A percentile compares a stretch with the other conserved stretches of the same genome.
Conservation (phyloP, 2,113 vertebrate genomes). For the Rostratula benghalensis region DNA sequence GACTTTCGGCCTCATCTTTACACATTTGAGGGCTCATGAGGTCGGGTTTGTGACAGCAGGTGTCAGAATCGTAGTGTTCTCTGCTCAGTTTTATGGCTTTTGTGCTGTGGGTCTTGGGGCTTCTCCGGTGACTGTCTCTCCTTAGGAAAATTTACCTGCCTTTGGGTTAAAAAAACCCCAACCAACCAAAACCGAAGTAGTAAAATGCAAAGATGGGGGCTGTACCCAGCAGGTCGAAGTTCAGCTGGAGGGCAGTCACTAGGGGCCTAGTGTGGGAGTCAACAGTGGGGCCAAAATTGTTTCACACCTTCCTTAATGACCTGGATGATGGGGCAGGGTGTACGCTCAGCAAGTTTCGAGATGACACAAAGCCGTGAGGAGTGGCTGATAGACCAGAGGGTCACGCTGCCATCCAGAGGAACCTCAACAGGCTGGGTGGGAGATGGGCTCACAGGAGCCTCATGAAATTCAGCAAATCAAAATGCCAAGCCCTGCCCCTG, state of each 20-base stretch:
- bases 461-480: background rate
- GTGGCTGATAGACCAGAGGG: background rate
- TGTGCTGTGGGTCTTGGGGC: background rate
- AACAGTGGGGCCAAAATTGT: too few species aligned
- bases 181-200: rapidly evolving
- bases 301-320: background rate
- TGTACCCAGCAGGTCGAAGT: background rate
- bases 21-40: background rate
- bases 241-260: background rate
- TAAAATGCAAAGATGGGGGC: background rate
- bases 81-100: background rate
- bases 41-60: background rate
- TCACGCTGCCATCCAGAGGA: background rate
- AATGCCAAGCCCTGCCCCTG: background rate
- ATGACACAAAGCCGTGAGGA: background rate
- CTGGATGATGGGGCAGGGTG: background rate
- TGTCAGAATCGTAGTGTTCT: background rate
- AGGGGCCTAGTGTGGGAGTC: background rate
- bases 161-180: background rate
- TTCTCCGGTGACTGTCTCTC: background rate
- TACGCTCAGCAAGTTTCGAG: background rate
- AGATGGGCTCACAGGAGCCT: background rate
- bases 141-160: background rate
- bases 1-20: background rate
- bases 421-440: background rate